phyloP scores from a whole-genome alignment of 2,113 vertebrate species.

The Coryphaenoides rupestris region DNA sequence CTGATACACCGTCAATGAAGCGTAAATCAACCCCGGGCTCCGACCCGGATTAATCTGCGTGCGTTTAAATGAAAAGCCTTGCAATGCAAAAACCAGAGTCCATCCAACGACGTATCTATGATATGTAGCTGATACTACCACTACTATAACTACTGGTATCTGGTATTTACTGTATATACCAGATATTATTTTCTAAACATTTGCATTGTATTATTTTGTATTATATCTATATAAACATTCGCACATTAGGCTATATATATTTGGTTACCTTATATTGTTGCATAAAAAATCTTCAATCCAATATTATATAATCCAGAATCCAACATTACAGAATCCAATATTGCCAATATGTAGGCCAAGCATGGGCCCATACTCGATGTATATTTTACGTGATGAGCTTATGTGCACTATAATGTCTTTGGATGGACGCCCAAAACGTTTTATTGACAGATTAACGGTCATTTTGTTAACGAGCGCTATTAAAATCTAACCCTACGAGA shows the following conservation, averaged over 20 bases:
- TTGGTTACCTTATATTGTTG: too few species aligned
- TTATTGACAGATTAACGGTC: conserved; percentile 70
- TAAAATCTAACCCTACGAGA: conserved; percentile 54
- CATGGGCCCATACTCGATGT: not conserved
- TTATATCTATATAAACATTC: too few species aligned
- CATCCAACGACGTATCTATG: conserved; percentile 21
- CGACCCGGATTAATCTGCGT: conserved; percentile 77
- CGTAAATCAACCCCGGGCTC: conserved; percentile 89
- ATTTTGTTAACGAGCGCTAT: conserved; percentile 70
- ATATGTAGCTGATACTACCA: not conserved
- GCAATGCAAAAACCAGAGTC: conserved; percentile 58
- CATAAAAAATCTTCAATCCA: too few species aligned
- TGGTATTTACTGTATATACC: conserved; percentile 3
- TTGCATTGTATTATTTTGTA: too few species aligned
- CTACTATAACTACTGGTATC: too few species aligned
- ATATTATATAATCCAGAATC: not conserved
- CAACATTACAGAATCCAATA: not conserved
- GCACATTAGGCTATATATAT: too few species aligned
- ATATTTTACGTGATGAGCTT: not conserved
- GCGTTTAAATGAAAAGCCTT: conserved; percentile 58
- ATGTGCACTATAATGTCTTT: not conserved
- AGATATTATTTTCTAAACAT: not conserved
- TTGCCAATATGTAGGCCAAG: conserved; percentile 27
- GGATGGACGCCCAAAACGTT: conserved; percentile 34
- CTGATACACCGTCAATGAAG: conserved; percentile 92